Percentiles rank a stretch among this genome's conserved stretches.
These are phyloP conservation scores for Bufo bufo DNA, from an alignment of 2,113 vertebrate genomes.

Conservation along the genomic window DNA sequence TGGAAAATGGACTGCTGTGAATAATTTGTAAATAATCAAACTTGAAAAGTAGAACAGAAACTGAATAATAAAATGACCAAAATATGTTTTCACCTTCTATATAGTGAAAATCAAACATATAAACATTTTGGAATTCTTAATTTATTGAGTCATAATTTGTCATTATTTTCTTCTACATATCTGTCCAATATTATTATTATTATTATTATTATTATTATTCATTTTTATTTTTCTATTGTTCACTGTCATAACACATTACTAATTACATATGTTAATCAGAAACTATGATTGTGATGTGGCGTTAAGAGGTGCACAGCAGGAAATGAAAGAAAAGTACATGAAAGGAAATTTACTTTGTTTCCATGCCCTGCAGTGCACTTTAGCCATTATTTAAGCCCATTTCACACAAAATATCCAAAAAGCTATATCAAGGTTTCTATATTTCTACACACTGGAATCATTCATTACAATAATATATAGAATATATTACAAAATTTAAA, in stretches of 20 bases:
- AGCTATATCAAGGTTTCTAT: too few relatives aligned
- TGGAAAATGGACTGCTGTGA: constrained; percentile 41
- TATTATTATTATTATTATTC: background rate
- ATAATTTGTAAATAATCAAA: constrained; percentile 53
- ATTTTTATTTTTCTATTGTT: too few relatives aligned
- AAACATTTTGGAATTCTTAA: background rate
- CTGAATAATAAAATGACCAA: background rate
- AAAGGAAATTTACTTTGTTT: background rate
- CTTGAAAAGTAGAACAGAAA: constrained; percentile 22
- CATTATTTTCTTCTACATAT: background rate
- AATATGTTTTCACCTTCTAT: background rate
- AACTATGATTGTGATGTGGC: background rate
- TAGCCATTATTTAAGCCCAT: too few relatives aligned
- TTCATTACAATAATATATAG: too few relatives aligned
- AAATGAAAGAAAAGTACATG: background rate
- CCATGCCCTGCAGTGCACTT: too few relatives aligned
- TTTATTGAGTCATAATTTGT: background rate
- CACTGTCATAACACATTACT: too few relatives aligned
- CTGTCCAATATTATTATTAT: background rate
- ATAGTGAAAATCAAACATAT: background rate
- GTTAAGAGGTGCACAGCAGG: background rate
- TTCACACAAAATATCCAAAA: too few relatives aligned
- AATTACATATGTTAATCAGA: background rate
- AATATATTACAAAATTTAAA: too few relatives aligned
- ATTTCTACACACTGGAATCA: too few relatives aligned